Evolutionary conservation across 64 coral and sea anemone species (phyloP).

Genomic region (Stylophora pistillata): DNA sequence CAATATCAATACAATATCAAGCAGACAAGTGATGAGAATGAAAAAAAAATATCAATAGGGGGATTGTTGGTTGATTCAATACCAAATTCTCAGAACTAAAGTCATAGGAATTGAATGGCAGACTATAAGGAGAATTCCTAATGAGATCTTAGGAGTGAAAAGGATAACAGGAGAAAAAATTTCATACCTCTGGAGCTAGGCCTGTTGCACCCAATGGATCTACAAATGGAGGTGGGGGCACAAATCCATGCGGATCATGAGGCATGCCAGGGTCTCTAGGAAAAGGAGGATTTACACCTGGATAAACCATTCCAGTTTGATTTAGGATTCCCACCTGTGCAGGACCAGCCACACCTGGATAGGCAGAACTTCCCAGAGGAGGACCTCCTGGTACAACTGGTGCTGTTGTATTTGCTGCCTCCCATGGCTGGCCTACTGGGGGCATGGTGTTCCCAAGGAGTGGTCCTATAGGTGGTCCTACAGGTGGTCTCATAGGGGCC

Average conservation of each 20-base stretch:
- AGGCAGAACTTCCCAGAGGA: background rate
- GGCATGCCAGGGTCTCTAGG: background rate
- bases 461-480: background rate
- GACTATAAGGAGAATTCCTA: background rate
- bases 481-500: background rate
- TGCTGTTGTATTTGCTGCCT: background rate
- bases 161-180: background rate
- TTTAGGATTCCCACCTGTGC: background rate
- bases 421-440: background rate
- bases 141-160: background rate
- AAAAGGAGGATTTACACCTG: background rate
- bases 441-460: background rate
- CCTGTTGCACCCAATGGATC: background rate
- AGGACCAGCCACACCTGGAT: background rate
- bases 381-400: background rate
- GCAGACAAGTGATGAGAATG: too few relatives aligned
- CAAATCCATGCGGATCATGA: background rate
- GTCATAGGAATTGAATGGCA: too few relatives aligned
- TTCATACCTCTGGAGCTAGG: background rate
- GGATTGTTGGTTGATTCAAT: too few relatives aligned
- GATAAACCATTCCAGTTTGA: background rate
- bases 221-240: background rate
- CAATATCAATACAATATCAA: too few relatives aligned
- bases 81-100: too few relatives aligned
- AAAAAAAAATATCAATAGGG: too few relatives aligned